Evolutionary conservation across 1,140 invertebrate species (phyloP), one percentile per base, ranked within the genome.

Genomic region (Pemphigus obesinymphae): DNA sequence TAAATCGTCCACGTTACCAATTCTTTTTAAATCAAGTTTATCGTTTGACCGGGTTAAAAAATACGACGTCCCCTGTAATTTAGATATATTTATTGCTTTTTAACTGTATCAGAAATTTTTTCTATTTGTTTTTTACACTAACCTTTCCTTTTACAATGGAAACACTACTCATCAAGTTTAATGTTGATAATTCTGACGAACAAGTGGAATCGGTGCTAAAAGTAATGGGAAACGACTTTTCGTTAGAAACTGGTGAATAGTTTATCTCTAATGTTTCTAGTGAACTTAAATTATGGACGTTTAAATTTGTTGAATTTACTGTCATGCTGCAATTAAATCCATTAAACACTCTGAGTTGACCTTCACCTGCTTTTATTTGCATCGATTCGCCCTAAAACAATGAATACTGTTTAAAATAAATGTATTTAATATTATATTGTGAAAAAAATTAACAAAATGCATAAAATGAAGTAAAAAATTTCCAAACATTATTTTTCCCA

Each of bases 311-410:
- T 11, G 82, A 73, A 20, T 83, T 82, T 8, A 84, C 23, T 37
- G 17, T 55, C 3, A 83, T 63, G 5, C 72, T 31, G 34, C 83
- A 83, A 40, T 80, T 23, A 45, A 91, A 86, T 1, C 89, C 87
- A 85, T 96, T 96, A 83, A 92, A 93, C 81, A 95, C 87, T 82
- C 92, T 89, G 50, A 95, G 76, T 86, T 94, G 92, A 0, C 89
- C 88, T 34, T 90, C 85, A 20, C 90, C 90, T 2, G 23, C 4
- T 43, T 55, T 23, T 61, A 80, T 63, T 45, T 80, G 31, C 0
- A 29, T 20, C 3, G 55, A 17, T 63, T 10, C 53, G 63, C 73
- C 50, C 73, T 78, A 78, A 78, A 58, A 37, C 29, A 37, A 58
- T 23, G 37, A 78, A 78, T 15, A 15, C 8, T 5, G 17, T 29